Percentiles rank a stretch among this genome's conserved stretches.
These are phyloP conservation scores for Drosophila anomalipes DNA, from an alignment of 2,888 invertebrate genomes.

Conservation along the genomic window DNA sequence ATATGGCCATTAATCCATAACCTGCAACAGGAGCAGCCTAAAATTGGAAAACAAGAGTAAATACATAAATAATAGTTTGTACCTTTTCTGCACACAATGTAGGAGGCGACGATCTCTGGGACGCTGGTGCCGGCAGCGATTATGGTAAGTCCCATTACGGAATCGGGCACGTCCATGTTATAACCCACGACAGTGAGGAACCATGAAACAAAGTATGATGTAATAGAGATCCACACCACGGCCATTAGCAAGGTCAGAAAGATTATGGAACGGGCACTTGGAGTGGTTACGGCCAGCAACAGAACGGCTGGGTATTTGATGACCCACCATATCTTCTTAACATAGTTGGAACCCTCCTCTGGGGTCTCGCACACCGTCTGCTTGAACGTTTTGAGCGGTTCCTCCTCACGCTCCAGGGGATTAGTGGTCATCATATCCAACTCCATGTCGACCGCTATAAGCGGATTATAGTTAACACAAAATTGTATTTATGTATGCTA, in stretches of 20 bases:
- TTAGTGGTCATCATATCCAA: slow-evolving; percentile 86
- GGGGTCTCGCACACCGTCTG: slow-evolving; percentile 84
- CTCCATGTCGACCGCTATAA: slow-evolving; percentile 7
- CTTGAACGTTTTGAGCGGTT: slow-evolving; percentile 89
- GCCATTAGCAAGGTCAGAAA: slow-evolving; percentile 94
- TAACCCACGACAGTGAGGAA: slow-evolving; percentile 96
- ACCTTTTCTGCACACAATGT: slow-evolving; percentile 96
- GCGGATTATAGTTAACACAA: no score
- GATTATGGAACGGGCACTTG: slow-evolving; percentile 87
- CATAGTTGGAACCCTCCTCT: not conserved
- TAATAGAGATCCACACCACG: slow-evolving; percentile 94
- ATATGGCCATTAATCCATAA: slow-evolving; percentile 95
- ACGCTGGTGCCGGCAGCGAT: slow-evolving; percentile 96
- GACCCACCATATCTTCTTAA: slow-evolving; percentile 39
- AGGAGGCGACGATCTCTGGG: slow-evolving; percentile 96
- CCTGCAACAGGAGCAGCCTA: slow-evolving; percentile 27
- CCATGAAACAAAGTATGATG: slow-evolving; percentile 96
- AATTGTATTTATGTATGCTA: no score
- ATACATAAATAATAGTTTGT: not conserved
- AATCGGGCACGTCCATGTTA: slow-evolving; percentile 90
- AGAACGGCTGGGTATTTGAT: slow-evolving; percentile 56
- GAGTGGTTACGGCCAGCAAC: slow-evolving; percentile 88
- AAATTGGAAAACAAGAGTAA: not conserved
- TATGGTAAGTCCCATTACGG: slow-evolving; percentile 96
- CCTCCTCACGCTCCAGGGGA: slow-evolving; percentile 92